Conservation (phyloP, 2,888 invertebrate species). For the Diaphora mendica region DNA sequence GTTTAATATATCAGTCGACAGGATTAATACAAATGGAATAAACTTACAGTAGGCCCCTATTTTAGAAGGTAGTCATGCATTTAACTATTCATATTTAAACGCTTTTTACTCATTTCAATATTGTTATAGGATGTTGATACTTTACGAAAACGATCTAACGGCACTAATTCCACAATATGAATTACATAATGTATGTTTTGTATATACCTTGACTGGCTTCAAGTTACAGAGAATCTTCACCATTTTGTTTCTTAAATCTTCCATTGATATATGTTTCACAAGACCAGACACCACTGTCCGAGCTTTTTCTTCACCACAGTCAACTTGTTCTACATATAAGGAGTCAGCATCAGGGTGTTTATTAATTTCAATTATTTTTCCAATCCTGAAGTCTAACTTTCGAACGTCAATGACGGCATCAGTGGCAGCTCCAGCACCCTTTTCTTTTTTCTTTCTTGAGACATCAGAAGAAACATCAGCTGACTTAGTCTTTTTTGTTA, state of each 20-base stretch:
- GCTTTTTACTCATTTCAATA: too few relatives aligned
- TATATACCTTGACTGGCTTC: constrained; percentile 95
- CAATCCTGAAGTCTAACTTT: constrained; percentile 93
- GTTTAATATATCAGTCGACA: too few relatives aligned
- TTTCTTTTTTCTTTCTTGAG: constrained; percentile 58
- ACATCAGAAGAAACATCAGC: constrained; percentile 60
- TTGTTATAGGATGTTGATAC: too few relatives aligned
- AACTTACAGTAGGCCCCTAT: too few relatives aligned
- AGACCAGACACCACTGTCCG: constrained; percentile 94
- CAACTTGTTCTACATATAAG: constrained; percentile 94
- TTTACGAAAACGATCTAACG: too few relatives aligned
- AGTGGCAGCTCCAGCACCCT: constrained; percentile 59
- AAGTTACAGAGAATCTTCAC: constrained; percentile 96
- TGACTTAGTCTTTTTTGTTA: constrained; percentile 14
- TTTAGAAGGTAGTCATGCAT: too few relatives aligned
- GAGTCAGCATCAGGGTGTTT: constrained; percentile 96
- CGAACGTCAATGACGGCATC: constrained; percentile 89
- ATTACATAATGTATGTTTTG: neutral
- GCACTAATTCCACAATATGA: neutral
- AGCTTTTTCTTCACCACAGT: constrained; percentile 90
- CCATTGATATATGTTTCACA: constrained; percentile 94
- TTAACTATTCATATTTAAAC: too few relatives aligned
- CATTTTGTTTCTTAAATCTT: constrained; percentile 92
- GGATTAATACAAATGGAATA: too few relatives aligned
- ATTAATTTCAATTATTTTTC: constrained; percentile 92